phyloP scores from a whole-genome alignment of 53 echinoderm and acorn worm species.

The Crossaster papposus region DNA sequence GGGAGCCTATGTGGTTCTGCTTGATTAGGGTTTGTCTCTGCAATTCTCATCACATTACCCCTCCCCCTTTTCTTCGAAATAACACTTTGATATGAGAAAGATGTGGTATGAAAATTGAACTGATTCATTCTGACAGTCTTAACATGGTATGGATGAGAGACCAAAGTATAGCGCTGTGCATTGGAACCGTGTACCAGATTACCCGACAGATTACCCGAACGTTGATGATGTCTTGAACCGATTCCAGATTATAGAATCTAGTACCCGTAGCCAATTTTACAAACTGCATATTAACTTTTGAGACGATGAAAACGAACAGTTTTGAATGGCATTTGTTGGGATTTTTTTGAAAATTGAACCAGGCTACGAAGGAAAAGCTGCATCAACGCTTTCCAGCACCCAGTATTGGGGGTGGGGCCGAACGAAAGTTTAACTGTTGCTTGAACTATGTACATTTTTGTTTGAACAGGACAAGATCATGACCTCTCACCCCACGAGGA shows the following conservation, averaged over 20 bases:
- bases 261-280: too few species aligned
- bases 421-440: not conserved
- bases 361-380: too few species aligned
- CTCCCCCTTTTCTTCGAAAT: not conserved
- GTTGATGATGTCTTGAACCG: too few species aligned
- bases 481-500: conserved; percentile 42
- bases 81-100: not conserved
- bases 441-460: not conserved
- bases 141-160: not conserved
- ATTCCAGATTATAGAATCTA: too few species aligned
- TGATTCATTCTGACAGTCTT: not conserved
- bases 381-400: too few species aligned
- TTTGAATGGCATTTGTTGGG: too few species aligned
- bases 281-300: too few species aligned
- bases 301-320: too few species aligned
- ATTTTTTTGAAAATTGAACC: too few species aligned
- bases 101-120: not conserved
- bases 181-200: too few species aligned
- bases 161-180: not conserved
- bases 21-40: not conserved
- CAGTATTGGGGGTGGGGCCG: too few species aligned
- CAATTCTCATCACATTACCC: conserved; percentile 9
- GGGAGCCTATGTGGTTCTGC: conserved; percentile 3
- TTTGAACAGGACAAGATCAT: conserved; percentile 25
- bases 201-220: too few species aligned